phyloP scores from a whole-genome alignment of 2,113 vertebrate genomes.

The Mastomys coucha region DNA sequence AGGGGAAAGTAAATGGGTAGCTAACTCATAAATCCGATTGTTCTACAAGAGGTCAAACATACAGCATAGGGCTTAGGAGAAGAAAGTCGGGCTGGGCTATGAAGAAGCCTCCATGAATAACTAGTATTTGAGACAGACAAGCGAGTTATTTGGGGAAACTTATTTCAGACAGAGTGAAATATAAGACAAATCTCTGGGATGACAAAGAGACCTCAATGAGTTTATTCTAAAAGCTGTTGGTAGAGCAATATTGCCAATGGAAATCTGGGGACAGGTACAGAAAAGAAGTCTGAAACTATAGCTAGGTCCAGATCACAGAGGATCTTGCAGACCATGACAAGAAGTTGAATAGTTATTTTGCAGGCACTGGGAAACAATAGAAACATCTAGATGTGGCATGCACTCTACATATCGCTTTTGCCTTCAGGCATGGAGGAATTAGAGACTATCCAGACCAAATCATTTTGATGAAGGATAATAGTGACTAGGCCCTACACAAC shows the following conservation, averaged over 20 bases:
- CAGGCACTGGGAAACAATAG: not conserved
- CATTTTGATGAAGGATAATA: not conserved
- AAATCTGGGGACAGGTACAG: not conserved
- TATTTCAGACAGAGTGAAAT: not conserved
- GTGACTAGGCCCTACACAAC: not conserved
- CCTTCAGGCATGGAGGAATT: not conserved
- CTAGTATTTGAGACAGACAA: conserved; percentile 19
- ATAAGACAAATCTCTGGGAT: not conserved
- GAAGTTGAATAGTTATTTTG: not conserved
- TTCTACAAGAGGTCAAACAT: not conserved
- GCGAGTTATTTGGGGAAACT: not conserved
- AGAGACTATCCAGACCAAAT: not conserved
- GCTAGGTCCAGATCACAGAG: conserved; percentile 8
- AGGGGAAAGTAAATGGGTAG: not conserved
- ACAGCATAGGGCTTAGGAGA: not conserved
- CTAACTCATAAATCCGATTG: conserved; percentile 7
- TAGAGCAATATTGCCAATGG: not conserved
- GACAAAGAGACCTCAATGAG: not conserved
- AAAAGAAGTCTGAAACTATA: not conserved
- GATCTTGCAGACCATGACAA: not conserved
- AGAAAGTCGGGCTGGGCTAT: not conserved
- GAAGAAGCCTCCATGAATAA: not conserved
- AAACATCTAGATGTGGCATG: not conserved
- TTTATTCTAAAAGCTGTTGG: not conserved
- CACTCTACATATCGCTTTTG: not conserved